These are phyloP conservation scores for Teinopalpus imperialis DNA, from an alignment of 2,888 invertebrate genomes.

Conservation along the genomic window DNA sequence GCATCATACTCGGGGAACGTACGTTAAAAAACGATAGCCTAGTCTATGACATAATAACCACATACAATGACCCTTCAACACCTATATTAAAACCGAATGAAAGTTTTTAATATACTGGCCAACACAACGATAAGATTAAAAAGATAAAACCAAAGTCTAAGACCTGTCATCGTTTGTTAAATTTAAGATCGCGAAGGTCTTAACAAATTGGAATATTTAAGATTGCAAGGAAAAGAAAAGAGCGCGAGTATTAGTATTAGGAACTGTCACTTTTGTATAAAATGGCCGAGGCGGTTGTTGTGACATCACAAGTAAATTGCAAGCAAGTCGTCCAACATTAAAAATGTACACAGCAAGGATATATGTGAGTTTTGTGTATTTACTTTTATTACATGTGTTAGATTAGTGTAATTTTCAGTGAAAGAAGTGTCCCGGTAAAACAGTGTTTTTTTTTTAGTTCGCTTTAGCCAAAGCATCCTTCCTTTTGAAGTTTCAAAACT, in stretches of 20 bases:
- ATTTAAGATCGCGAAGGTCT: not conserved
- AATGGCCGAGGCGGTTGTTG: conserved; percentile 46
- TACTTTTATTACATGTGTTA: conserved; percentile 12
- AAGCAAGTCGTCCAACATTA: conserved; percentile 43
- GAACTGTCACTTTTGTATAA: conserved; percentile 66
- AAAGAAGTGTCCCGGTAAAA: no score
- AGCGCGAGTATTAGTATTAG: conserved; percentile 38
- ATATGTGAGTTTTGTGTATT: conserved; percentile 62
- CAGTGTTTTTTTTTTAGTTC: not conserved
- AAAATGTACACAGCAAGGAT: conserved; percentile 63
- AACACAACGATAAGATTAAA: not conserved
- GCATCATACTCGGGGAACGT: conserved; percentile 16
- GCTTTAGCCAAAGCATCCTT: not conserved
- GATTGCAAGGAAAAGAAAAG: conserved; percentile 29
- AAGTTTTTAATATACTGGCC: conserved; percentile 28
- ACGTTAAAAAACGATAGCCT: conserved; percentile 6
- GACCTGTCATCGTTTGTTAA: not conserved
- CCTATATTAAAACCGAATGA: not conserved
- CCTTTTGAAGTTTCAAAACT: not conserved
- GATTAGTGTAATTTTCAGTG: no score
- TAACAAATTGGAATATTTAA: not conserved
- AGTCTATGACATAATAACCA: conserved; percentile 17
- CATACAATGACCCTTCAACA: not conserved
- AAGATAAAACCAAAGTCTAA: conserved; percentile 9
- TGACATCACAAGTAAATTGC: conserved; percentile 61